Evolutionary conservation across 1,140 invertebrate species (phyloP).

Genomic region (Onthophagus taurus): DNA sequence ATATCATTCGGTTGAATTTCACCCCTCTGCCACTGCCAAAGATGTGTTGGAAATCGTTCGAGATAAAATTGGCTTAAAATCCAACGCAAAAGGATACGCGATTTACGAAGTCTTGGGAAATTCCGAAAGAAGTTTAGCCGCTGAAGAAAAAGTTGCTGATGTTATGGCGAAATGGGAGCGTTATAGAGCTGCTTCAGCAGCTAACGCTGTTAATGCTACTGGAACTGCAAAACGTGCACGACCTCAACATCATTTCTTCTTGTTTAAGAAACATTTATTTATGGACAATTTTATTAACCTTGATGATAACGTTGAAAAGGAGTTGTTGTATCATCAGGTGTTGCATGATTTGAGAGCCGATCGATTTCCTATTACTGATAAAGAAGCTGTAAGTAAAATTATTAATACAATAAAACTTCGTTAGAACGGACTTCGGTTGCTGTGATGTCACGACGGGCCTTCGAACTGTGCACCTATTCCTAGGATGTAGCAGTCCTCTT

Average conservation of each 20-base stretch:
- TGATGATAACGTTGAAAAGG: constrained; percentile 85
- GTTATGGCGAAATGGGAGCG: constrained; percentile 94
- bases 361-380: constrained; percentile 81
- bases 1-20: constrained; percentile 90
- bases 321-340: constrained; percentile 92
- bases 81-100: constrained; percentile 61
- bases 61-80: constrained; percentile 81
- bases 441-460: no score
- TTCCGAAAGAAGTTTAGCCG: constrained; percentile 71
- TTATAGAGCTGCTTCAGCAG: constrained; percentile 53
- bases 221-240: constrained; percentile 38
- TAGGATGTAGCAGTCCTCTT: no score
- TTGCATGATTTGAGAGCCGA: constrained; percentile 82
- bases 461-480: no score
- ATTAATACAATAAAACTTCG: no score
- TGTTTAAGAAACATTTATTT: constrained; percentile 91
- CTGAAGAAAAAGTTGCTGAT: constrained; percentile 85
- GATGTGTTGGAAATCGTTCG: constrained; percentile 86
- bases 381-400: constrained; percentile 87
- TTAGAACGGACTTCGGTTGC: no score
- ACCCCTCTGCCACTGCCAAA: constrained; percentile 84
- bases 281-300: constrained; percentile 75
- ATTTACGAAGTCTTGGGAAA: constrained; percentile 54
- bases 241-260: constrained; percentile 54
- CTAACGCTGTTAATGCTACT: constrained; percentile 32